Evolutionary conservation across 2,888 invertebrate species (phyloP), one percentile per base, ranked within the genome.

Genomic region (Incurvaria masculella): DNA sequence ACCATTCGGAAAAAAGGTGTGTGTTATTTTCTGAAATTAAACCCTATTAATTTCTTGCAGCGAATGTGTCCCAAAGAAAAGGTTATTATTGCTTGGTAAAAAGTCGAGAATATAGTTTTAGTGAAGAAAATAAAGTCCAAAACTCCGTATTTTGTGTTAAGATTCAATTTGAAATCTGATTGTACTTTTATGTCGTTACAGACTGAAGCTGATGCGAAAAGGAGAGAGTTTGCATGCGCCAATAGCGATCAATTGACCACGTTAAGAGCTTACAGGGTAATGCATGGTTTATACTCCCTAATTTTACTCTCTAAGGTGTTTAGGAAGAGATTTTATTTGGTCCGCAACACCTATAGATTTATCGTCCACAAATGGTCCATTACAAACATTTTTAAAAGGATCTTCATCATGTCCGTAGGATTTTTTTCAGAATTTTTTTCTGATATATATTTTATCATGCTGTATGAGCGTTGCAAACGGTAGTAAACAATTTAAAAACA

Each of bases 201-300:
- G 66, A 72, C 84, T 1, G 85, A 87, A 64, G 87, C 89, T 0
- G 85, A 88, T 56, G 82, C 80, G 0, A 87, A 87, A 53, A 85
- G 89, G 57, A 84, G 84, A 59, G 84, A 87, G 55, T 93, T 94
- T 62, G 81, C 89, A 0, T 82, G 85, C 43, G 86, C 85, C 0
- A 88, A 86, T 63, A 95, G 94, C 62, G 97, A 97, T 68, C 97
- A 97, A 64, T 79, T 97, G 55, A 91, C 94, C 0, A 85, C 90
- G 8, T 75, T 97, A 23, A 81, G 87, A 62, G 93, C 93, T 0
- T 95, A 94, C 62, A 87, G 87, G 73, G 91, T 91, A 69, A 63
- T 61, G 59, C 48, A 17, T 4, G 4, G 10, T 23, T 27, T 44
- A n/a, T n/a, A n/a, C n/a, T n/a, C n/a, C n/a, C n/a, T n/a, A n/a